phyloP scores from a whole-genome alignment of 2,113 vertebrate species.

The Vidua chalybeata region DNA sequence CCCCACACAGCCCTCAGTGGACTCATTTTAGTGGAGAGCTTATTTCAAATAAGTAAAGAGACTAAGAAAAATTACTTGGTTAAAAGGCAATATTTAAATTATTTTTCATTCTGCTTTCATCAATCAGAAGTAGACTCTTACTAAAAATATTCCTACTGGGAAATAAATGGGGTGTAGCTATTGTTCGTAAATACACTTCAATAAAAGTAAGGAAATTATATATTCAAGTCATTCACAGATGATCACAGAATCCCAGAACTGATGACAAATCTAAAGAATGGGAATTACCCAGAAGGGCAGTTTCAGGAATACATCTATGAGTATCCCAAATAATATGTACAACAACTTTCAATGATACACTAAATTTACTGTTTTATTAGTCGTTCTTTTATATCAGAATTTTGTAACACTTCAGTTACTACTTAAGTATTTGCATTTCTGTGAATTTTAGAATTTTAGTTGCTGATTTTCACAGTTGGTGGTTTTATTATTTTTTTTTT shows the following conservation, averaged over 20 bases:
- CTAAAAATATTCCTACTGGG: background rate
- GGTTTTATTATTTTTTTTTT: background rate
- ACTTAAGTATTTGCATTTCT: background rate
- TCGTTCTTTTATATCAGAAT: background rate
- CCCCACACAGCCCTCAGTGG: background rate
- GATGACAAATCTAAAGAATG: background rate
- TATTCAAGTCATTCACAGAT: background rate
- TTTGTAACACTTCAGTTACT: background rate
- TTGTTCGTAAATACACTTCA: background rate
- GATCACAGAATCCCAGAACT: background rate
- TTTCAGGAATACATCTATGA: background rate
- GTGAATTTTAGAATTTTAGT: background rate
- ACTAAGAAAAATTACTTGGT: background rate
- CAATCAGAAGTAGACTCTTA: background rate
- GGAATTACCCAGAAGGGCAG: background rate
- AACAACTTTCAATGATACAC: background rate
- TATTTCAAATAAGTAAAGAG: slow-evolving; percentile 3
- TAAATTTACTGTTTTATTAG: background rate
- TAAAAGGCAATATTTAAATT: slow-evolving; percentile 2
- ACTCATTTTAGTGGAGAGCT: background rate
- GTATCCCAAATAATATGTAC: background rate
- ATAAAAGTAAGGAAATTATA: slow-evolving; percentile 13
- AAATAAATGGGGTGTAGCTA: background rate
- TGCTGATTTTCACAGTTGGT: rapidly evolving
- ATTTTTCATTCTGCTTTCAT: slow-evolving; percentile 9